Conservation (phyloP, 2,113 vertebrate genomes). For the Falcunculus frontatus region DNA sequence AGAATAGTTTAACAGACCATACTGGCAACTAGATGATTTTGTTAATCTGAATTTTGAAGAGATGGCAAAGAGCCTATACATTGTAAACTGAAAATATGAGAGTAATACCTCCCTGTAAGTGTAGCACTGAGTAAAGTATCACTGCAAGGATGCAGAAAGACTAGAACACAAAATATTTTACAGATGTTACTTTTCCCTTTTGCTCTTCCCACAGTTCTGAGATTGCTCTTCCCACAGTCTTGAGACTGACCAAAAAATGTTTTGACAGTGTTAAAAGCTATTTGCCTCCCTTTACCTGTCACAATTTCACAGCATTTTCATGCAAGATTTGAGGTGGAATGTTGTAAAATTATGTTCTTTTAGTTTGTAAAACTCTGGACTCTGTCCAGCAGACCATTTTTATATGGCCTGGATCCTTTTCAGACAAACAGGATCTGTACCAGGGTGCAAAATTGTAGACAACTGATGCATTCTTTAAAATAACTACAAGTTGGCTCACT, state of each 20-base stretch:
- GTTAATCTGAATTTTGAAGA: not conserved
- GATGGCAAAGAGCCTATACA: not conserved
- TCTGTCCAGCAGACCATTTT: slow-evolving; percentile 15
- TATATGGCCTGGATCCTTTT: slow-evolving; percentile 42
- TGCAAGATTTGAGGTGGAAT: slow-evolving; percentile 35
- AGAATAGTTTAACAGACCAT: not conserved
- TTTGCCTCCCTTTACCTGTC: not conserved
- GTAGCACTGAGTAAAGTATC: not conserved
- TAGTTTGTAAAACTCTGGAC: slow-evolving; percentile 24
- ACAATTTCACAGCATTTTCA: slow-evolving; percentile 21
- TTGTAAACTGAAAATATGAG: not conserved
- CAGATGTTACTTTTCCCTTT: not conserved
- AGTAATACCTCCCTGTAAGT: not conserved
- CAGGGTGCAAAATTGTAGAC: slow-evolving; percentile 47
- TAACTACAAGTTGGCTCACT: not conserved
- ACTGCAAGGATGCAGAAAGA: not conserved
- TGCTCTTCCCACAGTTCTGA: not conserved
- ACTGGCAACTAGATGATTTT: not conserved
- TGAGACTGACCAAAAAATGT: not conserved
- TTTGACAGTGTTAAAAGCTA: not conserved
- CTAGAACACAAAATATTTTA: not conserved
- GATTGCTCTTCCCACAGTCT: not conserved
- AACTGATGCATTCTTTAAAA: slow-evolving; percentile 57
- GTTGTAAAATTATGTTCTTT: slow-evolving; percentile 23
- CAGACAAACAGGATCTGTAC: slow-evolving; percentile 39